Evolutionary conservation across 2,888 invertebrate species (phyloP).

Genomic region (Phengaris alcon): DNA sequence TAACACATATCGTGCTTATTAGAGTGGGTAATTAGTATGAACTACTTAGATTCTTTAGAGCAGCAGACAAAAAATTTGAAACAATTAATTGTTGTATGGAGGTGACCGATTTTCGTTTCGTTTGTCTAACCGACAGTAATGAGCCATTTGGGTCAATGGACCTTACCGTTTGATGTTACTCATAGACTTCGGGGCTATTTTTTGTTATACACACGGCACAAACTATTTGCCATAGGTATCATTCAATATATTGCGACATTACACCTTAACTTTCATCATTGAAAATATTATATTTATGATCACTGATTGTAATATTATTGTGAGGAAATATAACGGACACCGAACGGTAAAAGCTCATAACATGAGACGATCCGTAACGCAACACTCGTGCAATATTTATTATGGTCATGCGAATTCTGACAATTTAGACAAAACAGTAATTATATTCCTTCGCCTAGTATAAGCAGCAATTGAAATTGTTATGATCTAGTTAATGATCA

Average conservation of each 20-base stretch:
- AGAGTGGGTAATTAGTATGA: constrained; percentile 32
- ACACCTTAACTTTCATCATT: constrained; percentile 35
- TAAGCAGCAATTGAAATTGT: not conserved
- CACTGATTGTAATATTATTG: constrained; percentile 36
- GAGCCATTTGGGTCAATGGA: constrained; percentile 77
- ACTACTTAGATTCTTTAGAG: constrained; percentile 32
- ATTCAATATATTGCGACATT: constrained; percentile 45
- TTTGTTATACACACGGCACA: constrained; percentile 52
- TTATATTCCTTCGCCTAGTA: not conserved
- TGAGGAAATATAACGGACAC: constrained; percentile 38
- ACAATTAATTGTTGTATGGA: constrained; percentile 46
- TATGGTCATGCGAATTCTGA: not conserved
- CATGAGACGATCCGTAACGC: constrained; percentile 9
- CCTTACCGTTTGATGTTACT: constrained; percentile 69
- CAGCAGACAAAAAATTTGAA: constrained; percentile 39
- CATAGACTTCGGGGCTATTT: constrained; percentile 49
- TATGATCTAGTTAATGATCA: too few species aligned
- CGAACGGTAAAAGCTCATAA: constrained; percentile 28
- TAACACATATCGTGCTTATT: constrained; percentile 26
- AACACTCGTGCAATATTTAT: constrained; percentile 12
- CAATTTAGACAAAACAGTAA: not conserved
- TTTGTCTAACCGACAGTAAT: constrained; percentile 66
- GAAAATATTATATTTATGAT: constrained; percentile 38
- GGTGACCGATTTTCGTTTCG: constrained; percentile 71
- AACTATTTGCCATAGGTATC: constrained; percentile 55